Base-by-base conservation (phyloP, 2,888 invertebrate species). In the Heliconius erato region DNA sequence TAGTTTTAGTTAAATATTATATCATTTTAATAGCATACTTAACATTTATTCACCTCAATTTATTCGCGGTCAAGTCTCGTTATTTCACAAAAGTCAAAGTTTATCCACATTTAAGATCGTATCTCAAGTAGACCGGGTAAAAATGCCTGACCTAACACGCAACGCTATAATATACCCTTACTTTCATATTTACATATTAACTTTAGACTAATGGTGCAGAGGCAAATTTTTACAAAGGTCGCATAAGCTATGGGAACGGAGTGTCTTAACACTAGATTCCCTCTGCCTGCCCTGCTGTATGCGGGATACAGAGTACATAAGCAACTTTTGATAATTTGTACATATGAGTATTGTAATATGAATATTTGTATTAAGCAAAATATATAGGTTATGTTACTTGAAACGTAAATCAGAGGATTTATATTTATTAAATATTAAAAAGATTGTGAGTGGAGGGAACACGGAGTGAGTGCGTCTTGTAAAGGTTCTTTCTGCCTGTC, bases 81-180 rank as follows among this genome's bases (percentile, higher is more conserved):
- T 65, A 80, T 72, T 44, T 68, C 79, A 74, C 59, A 68, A 78
- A 82, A 67, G 77, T 80, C 77, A 82, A 80, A 82, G 82, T 65
- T 80, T 79, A 82, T 72, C 67, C 65, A 82, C 77, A 80, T 54
- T 76, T 44, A 71, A 77, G 77, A 82, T 80, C 23, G 7, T 71
- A 80, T 80, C 69, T 82, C 32, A 65, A 76, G 74, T 80, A 65
- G 77, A 71, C 44, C 77, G 28, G 35, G 79, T 77, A 77, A 80
- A 72, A 80, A 65, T 79, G n/a, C 19, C 40, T 82, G 74, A 82
- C 82, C 76, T 82, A 82, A 82, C 82, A 82, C 76, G 82, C 79
- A 69, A 80, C 32, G 76, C 28, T 82, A 74, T 11, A n/a, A 16
- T n/a, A n/a, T 59, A 59, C 44, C 59, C 68, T 79, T 79, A 79